Percentiles rank a stretch among this genome's conserved stretches.
These are phyloP conservation scores for Drosophila fungiperda DNA, from an alignment of 2,888 invertebrate species.

Conservation along the genomic window DNA sequence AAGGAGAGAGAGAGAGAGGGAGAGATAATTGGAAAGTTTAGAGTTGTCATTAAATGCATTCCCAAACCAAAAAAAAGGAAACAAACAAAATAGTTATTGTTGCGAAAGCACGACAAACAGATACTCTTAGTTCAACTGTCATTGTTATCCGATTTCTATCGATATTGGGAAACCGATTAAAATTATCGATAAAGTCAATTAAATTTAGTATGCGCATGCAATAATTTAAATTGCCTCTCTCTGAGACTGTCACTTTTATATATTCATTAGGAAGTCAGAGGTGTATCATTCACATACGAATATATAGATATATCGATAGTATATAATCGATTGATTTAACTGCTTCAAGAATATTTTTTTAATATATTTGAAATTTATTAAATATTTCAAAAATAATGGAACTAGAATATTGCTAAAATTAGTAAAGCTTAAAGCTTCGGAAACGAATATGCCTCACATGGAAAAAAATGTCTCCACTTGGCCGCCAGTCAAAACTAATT, in stretches of 20 bases:
- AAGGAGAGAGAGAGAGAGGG: not conserved
- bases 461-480: constrained; percentile 28
- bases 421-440: not conserved
- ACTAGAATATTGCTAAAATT: not conserved
- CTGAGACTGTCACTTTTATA: not conserved
- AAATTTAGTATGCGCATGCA: not conserved
- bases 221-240: not conserved
- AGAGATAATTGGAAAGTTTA: not conserved
- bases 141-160: not conserved
- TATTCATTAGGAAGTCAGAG: not conserved
- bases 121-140: not conserved
- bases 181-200: not conserved
- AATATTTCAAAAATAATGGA: not conserved
- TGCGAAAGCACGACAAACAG: not conserved
- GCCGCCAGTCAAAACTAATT: constrained; percentile 61
- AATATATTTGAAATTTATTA: not conserved
- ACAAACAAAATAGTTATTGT: not conserved
- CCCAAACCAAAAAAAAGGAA: not conserved
- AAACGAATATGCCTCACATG: constrained; percentile 12
- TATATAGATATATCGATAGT: not conserved
- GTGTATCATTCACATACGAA: not conserved
- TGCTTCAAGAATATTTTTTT: not conserved
- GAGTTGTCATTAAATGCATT: constrained; percentile 66
- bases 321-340: not conserved
- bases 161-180: not conserved